phyloP scores from a whole-genome alignment of 1,140 invertebrate genomes.

The Meloidogyne chitwoodi region DNA sequence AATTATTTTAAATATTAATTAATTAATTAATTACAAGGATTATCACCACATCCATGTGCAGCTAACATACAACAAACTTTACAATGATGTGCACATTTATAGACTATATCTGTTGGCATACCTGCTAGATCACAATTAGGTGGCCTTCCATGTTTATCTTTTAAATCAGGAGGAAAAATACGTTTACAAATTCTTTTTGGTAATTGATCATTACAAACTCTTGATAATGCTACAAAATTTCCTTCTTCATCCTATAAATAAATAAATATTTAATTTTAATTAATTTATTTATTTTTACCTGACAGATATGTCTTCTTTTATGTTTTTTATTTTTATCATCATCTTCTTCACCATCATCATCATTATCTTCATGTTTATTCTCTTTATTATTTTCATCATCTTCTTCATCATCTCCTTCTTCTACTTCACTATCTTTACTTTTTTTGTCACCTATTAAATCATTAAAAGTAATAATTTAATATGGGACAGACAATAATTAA shows the following conservation, averaged over 20 bases:
- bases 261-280: neutral
- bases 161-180: constrained; percentile 5
- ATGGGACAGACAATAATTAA: no score
- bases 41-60: constrained; percentile 22
- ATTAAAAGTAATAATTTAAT: no score
- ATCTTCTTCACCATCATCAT: neutral
- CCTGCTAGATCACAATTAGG: constrained; percentile 18
- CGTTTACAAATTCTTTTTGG: constrained; percentile 4
- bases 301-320: neutral
- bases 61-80: constrained; percentile 21
- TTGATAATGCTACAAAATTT: constrained; percentile 17
- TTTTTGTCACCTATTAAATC: neutral
- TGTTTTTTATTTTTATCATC: neutral
- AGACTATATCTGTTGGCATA: neutral
- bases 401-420: constrained; percentile 13
- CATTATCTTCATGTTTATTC: neutral
- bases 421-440: neutral
- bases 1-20: neutral
- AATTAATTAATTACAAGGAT: constrained; percentile 9
- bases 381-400: neutral
- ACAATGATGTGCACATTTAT: constrained; percentile 26
- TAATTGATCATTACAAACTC: constrained; percentile 6
- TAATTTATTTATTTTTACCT: neutral
- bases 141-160: constrained; percentile 15
- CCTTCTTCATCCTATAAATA: constrained; percentile 13